Evolutionary conservation across 1,140 invertebrate species (phyloP).

Genomic region (Pomacea maculata): DNA sequence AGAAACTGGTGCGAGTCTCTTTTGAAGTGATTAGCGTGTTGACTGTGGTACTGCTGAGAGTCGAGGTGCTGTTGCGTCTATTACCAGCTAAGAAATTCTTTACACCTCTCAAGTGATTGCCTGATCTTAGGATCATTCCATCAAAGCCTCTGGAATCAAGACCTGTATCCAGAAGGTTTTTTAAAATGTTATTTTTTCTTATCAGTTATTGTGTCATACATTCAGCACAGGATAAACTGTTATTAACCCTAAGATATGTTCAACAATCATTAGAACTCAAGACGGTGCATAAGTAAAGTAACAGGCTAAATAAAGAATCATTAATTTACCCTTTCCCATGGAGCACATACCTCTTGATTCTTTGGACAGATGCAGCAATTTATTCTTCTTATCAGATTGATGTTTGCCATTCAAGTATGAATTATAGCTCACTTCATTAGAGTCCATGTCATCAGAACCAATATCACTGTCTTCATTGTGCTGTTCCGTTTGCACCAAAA

Average conservation of each 20-base stretch:
- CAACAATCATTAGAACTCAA: too few relatives aligned
- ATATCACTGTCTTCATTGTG: background rate
- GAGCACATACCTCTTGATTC: background rate
- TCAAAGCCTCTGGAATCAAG: conserved; percentile 25
- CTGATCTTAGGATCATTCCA: conserved; percentile 51
- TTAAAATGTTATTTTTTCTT: background rate
- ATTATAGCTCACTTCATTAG: background rate
- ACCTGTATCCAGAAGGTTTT: background rate
- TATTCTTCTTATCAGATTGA: background rate
- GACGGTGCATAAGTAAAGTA: too few relatives aligned
- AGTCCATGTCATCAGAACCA: conserved; percentile 1
- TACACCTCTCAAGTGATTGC: conserved; percentile 36
- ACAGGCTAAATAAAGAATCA: too few relatives aligned
- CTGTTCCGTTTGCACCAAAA: too few relatives aligned
- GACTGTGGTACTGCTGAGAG: background rate
- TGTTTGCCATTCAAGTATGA: background rate
- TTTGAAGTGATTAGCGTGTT: background rate
- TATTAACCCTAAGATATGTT: too few relatives aligned
- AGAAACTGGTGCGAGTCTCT: background rate
- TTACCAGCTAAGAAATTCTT: conserved; percentile 19
- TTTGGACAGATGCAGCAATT: background rate
- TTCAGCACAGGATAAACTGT: too few relatives aligned
- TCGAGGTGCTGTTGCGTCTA: background rate
- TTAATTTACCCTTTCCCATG: background rate
- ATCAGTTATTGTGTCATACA: too few relatives aligned